These are phyloP conservation scores for Panulirus ornatus DNA, from an alignment of 1,140 invertebrate species.

Conservation along the genomic window DNA sequence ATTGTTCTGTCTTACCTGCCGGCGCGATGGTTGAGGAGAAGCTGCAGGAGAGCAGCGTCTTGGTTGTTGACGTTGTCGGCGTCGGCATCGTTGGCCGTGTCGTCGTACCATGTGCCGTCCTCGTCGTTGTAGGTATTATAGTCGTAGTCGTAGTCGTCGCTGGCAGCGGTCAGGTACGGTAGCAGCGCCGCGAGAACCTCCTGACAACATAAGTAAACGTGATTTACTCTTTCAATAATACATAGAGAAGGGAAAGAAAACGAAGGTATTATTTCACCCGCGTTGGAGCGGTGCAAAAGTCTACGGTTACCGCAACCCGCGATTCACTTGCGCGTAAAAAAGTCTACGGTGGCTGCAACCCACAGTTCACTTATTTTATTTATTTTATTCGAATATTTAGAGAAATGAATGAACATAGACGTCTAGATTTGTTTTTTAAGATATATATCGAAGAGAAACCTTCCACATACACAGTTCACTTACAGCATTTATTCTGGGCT, in stretches of 20 bases:
- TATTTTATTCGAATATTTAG: no score
- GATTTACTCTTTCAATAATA: background rate
- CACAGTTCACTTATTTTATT: no score
- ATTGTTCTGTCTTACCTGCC: conserved; percentile 28
- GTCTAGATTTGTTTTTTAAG: no score
- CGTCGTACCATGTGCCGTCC: conserved; percentile 74
- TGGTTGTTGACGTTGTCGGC: conserved; percentile 28
- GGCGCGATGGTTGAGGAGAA: conserved; percentile 70
- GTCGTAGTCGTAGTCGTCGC: conserved; percentile 71
- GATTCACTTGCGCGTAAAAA: no score
- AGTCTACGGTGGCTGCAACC: no score
- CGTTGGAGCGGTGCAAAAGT: no score
- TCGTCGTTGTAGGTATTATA: conserved; percentile 73
- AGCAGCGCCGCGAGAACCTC: conserved; percentile 64
- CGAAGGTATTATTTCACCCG: no score
- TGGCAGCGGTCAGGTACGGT: conserved; percentile 53
- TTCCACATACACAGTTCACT: no score
- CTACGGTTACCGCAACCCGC: no score
- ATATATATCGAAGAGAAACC: no score
- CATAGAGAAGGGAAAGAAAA: no score
- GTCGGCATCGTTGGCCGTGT: conserved; percentile 22
- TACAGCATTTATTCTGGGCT: conserved; percentile 71
- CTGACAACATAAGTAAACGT: conserved; percentile 13
- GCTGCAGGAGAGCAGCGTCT: conserved; percentile 63
- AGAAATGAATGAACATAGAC: no score